A percentile compares a stretch with the other conserved stretches of the same genome.
Conservation (phyloP, 2,797 vertebrate genomes). For the Girardinus metallicus region DNA sequence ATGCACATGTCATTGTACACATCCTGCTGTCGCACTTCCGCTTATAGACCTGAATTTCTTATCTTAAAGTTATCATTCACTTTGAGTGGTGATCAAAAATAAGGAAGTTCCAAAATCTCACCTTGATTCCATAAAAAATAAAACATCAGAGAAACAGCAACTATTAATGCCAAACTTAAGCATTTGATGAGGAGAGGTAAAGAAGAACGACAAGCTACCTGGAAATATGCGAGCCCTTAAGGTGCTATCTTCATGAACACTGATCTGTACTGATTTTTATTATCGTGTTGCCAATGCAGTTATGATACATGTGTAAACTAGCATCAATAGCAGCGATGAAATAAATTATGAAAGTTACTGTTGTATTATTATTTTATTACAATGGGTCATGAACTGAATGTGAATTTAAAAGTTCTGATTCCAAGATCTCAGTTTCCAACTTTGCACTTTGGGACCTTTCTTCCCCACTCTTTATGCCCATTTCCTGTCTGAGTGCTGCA, state of each 20-base stretch:
- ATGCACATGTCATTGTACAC: conserved; percentile 30
- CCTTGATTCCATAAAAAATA: not conserved
- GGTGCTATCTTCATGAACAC: not conserved
- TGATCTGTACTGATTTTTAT: not conserved
- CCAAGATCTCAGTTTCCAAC: not conserved
- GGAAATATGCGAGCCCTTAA: not conserved
- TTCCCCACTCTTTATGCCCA: not conserved
- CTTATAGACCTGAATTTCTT: conserved; percentile 31
- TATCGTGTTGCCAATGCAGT: not conserved
- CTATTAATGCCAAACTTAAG: not conserved
- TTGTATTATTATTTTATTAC: not conserved
- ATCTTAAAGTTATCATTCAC: conserved; percentile 24
- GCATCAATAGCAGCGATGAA: not conserved
- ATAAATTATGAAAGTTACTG: not conserved
- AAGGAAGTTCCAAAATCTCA: not conserved
- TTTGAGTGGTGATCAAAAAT: not conserved
- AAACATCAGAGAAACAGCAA: not conserved
- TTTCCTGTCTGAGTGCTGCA: not conserved
- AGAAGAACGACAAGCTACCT: not conserved
- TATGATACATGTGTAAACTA: not conserved
- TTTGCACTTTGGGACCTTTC: not conserved
- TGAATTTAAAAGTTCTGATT: not conserved
- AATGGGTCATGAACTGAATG: not conserved
- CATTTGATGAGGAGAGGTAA: not conserved
- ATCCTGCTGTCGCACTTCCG: conserved; percentile 69